phyloP scores from a whole-genome alignment of 2,888 invertebrate species.

The Coecobrya sp. region DNA sequence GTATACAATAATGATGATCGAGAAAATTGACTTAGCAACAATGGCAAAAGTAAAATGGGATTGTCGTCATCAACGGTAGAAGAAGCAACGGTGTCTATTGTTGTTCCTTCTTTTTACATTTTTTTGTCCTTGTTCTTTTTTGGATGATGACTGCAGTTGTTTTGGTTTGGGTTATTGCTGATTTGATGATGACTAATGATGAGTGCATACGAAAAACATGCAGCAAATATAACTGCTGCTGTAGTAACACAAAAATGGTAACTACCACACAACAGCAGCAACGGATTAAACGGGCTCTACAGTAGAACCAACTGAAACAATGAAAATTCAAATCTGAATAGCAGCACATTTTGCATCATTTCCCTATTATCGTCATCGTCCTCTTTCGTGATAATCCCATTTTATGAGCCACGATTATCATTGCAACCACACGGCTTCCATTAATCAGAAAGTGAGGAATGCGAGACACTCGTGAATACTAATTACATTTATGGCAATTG shows the following conservation, averaged over 20 bases:
- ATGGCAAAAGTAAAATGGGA: background rate
- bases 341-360: background rate
- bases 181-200: conserved; percentile 3
- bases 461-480: conserved; percentile 66
- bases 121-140: conserved; percentile 4
- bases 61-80: background rate
- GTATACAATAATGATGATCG: too few species aligned
- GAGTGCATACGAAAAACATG: background rate
- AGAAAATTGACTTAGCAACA: background rate
- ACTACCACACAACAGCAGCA: background rate
- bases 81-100: background rate
- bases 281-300: background rate
- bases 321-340: background rate
- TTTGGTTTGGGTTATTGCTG: background rate
- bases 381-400: conserved; percentile 64
- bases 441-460: conserved; percentile 52
- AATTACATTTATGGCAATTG: conserved; percentile 62
- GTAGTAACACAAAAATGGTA: background rate
- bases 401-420: conserved; percentile 70
- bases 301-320: background rate
- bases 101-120: background rate
- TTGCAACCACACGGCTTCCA: conserved; percentile 47
- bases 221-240: background rate
- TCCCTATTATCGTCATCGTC: background rate
- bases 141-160: background rate